Base-by-base conservation (phyloP, 1,140 invertebrate genomes). In the Drosophila ficusphila region DNA sequence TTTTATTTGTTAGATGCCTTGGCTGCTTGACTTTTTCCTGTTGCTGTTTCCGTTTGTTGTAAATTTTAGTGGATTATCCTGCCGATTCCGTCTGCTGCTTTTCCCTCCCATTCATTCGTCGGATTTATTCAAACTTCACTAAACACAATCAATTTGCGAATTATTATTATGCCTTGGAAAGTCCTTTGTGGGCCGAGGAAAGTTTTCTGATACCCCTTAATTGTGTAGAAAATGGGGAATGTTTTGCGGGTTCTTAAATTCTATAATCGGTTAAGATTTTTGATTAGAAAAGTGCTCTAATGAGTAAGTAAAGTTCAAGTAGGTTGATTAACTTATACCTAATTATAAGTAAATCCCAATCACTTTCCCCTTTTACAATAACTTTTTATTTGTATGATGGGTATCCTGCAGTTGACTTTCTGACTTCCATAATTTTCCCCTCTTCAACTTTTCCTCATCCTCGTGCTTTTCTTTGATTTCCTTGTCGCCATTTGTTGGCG, bases 61-160 rank as follows among this genome's bases (percentile, higher is more conserved):
- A 88, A 88, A 88, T 88, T 88, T 82, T 88, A 88, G 82, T 88
- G 82, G 82, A 88, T 88, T 88, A 88, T 88, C 82, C 81, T 79
- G 79, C 71, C 71, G 76, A 60, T 64, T 64, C 38, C 54, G 47
- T 51, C 71, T 52, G 25, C 31, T 70, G 62, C 76, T 46, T 38
- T 57, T 33, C 42, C 36, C 44, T 33, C 16, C 61, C 62, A 67
- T 67, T 67, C 36, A 65, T 67, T 78, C 64, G 64, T 33, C 58
- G 77, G 75, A 88, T 88, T 88, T 88, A 88, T 88, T 88, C 82
- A 88, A 88, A 88, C 82, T 88, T 88, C 82, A 88, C 82, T 88
- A 88, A 88, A 88, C 82, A 88, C 82, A 88, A 88, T 88, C 82
- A 88, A 88, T 88, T 88, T 88, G 75, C 82, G 82, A 88, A 88